A percentile compares a stretch with the other conserved stretches of the same genome.
Evolutionary conservation across 2,888 invertebrate genomes (phyloP).

Genomic region (Teinopalpus imperialis): DNA sequence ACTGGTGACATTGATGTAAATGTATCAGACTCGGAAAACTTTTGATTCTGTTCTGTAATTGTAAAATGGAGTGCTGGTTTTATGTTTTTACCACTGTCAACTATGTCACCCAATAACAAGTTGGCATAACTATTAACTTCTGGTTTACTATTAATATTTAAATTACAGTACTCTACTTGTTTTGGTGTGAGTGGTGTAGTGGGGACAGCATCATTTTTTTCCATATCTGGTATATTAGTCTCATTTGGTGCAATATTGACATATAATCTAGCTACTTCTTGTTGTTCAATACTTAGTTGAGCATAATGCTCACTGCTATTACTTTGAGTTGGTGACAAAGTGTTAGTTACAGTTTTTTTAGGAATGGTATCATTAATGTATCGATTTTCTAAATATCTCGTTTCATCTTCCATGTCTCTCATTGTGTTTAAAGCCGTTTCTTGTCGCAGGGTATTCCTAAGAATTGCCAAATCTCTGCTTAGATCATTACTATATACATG

Average conservation of each 20-base stretch:
- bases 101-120: slow-evolving; percentile 60
- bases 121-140: slow-evolving; percentile 71
- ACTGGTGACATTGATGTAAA: slow-evolving; percentile 67
- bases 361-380: slow-evolving; percentile 51
- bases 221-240: slow-evolving; percentile 39
- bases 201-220: slow-evolving; percentile 51
- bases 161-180: slow-evolving; percentile 67
- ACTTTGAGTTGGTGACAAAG: slow-evolving; percentile 69
- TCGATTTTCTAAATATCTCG: slow-evolving; percentile 57
- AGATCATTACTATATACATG: slow-evolving; percentile 74
- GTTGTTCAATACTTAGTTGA: slow-evolving; percentile 64
- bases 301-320: slow-evolving; percentile 75
- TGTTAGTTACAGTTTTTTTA: slow-evolving; percentile 32
- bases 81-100: slow-evolving; percentile 51
- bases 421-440: slow-evolving; percentile 60
- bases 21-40: slow-evolving; percentile 70
- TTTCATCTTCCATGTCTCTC: slow-evolving; percentile 70
- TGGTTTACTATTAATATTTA: slow-evolving; percentile 50
- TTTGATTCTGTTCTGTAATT: slow-evolving; percentile 52
- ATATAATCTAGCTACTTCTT: slow-evolving; percentile 62
- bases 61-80: slow-evolving; percentile 47
- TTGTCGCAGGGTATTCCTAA: slow-evolving; percentile 61
- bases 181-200: slow-evolving; percentile 65
- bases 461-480: slow-evolving; percentile 65
- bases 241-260: slow-evolving; percentile 69